These are phyloP conservation scores for Ranitomeya variabilis DNA, from an alignment of 2,113 vertebrate genomes.

Conservation along the genomic window DNA sequence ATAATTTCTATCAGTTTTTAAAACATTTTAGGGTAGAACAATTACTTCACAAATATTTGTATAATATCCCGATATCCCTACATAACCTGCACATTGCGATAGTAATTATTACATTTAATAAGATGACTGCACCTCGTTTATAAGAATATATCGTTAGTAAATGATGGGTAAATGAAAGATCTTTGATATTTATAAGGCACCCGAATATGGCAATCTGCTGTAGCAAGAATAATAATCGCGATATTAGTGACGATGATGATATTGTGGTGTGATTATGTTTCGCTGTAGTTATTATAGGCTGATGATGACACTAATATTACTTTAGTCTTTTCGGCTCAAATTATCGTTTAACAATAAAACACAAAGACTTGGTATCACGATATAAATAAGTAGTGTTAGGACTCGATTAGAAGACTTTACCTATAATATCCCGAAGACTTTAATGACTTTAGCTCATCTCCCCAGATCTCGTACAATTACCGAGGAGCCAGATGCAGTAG, in stretches of 20 bases:
- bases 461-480: no score
- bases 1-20: neutral
- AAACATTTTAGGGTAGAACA: neutral
- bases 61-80: neutral
- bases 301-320: neutral
- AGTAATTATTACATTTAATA: neutral
- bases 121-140: neutral
- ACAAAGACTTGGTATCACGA: neutral
- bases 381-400: neutral
- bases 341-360: no score
- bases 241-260: neutral
- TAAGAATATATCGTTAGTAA: neutral
- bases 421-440: neutral
- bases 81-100: neutral
- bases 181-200: neutral
- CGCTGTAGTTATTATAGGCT: neutral
- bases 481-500: neutral
- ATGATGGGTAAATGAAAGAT: neutral
- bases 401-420: neutral
- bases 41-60: neutral
- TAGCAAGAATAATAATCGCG: neutral
- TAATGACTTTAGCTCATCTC: neutral
- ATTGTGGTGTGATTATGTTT: neutral
- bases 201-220: neutral
- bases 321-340: no score